These are phyloP conservation scores for western clawed frog (Xenopus tropicalis) DNA, from an alignment of 2,113 vertebrate genomes.

Conservation along the genomic window UCB_Xtro_10.0 CM004447.2:78544001-78544500, in stretches of 20 bases:
- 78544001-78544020: too few species aligned
- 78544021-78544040: too few species aligned
- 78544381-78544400: too few species aligned
- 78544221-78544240: conserved; percentile 35
- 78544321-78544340: neutral
- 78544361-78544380: too few species aligned
- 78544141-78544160: conserved; percentile 44
- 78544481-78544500: neutral
- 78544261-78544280: conserved; percentile 21
- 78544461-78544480: too few species aligned
- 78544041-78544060: neutral
- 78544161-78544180: conserved; percentile 44
- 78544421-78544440: too few species aligned
- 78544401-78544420: too few species aligned
- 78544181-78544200: conserved; percentile 39
- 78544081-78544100: neutral
- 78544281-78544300: neutral
- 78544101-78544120: neutral
- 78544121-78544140: conserved; percentile 39
- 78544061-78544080: neutral
- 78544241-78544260: conserved; percentile 34
- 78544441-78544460: too few species aligned
- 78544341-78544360: too few species aligned
- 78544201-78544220: conserved; percentile 39
- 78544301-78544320: neutral